Base-by-base conservation (phyloP, 2,888 invertebrate species). In the Drosophila rubida region DNA sequence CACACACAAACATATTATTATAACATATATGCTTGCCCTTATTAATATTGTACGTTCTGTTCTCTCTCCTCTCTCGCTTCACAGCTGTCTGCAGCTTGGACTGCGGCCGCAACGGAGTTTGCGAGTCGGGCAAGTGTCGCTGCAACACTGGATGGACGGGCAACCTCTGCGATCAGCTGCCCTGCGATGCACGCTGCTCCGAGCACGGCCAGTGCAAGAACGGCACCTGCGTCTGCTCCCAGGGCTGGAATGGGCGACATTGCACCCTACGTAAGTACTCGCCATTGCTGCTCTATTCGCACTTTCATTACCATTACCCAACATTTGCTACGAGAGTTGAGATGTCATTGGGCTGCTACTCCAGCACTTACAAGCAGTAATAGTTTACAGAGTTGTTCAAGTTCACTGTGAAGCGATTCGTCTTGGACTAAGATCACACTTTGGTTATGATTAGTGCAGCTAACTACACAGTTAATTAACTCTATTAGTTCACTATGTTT, bases 201-300 rank as follows among this genome's bases (percentile, higher is more conserved):
- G 96, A 97, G 85, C 98, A 99, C 90, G 99, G 99, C 16, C 97
- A 97, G 91, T 99, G 99, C 93, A 96, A 96, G 91, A 99, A 99
- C 92, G 99, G 99, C 67, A 98, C 98, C 50, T 99, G 99, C 92
- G 96, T 98, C 58, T 99, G 99, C 92, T 96, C 97, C 55, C 96
- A 97, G 91, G 99, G 99, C 74, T 99, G 99, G 99, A 99, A 99
- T 92, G 99, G 99, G 76, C 95, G 96, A 87, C 98, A 99, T 91
- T 99, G 99, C 93, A 98, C 98, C 65, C 92, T 99, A 88, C 97
- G 99, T 99, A 94, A 96, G 96, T 94, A 85, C 19, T 19, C 19
- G 19, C 1, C 1, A 19, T 19, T 19, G 19, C 19, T 2, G 19
- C 3, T 19, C 19, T 2, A 19, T 19, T 19, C n/a, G n/a, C n/a